phyloP scores from a whole-genome alignment of 2,797 vertebrate species.

The Myotis vivesi region DNA sequence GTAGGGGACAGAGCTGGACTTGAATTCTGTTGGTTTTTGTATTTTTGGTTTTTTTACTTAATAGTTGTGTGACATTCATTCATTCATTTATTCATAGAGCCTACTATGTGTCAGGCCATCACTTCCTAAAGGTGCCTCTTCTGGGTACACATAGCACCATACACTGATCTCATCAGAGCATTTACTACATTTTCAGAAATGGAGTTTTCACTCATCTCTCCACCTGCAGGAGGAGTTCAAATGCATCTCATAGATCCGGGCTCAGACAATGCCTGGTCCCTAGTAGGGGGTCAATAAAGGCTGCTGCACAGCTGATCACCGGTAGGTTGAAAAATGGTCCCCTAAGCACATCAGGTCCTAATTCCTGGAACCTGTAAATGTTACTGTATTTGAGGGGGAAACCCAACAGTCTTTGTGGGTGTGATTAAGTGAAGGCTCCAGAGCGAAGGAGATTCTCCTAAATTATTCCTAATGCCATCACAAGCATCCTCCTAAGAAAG shows the following conservation, averaged over 20 bases:
- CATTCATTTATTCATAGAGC: neutral
- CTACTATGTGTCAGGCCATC: neutral
- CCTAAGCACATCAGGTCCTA: neutral
- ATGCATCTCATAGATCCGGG: neutral
- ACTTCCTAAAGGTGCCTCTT: neutral
- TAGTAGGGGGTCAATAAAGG: neutral
- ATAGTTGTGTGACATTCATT: neutral
- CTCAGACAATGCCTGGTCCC: neutral
- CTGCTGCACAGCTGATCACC: neutral
- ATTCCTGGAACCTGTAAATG: neutral
- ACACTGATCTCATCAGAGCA: neutral
- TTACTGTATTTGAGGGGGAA: neutral
- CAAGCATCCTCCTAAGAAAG: neutral
- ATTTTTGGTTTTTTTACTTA: neutral
- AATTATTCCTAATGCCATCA: neutral
- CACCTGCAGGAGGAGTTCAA: neutral
- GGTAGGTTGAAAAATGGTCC: neutral
- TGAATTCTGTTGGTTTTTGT: neutral
- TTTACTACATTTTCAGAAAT: neutral
- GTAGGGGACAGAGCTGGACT: neutral
- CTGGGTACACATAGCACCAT: neutral
- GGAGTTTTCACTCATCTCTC: neutral
- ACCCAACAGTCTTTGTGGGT: neutral
- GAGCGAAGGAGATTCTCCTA: neutral
- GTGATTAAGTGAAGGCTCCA: neutral